Evolutionary conservation across 2,113 vertebrate genomes (phyloP).

Genomic region (Butorides virescens): DNA sequence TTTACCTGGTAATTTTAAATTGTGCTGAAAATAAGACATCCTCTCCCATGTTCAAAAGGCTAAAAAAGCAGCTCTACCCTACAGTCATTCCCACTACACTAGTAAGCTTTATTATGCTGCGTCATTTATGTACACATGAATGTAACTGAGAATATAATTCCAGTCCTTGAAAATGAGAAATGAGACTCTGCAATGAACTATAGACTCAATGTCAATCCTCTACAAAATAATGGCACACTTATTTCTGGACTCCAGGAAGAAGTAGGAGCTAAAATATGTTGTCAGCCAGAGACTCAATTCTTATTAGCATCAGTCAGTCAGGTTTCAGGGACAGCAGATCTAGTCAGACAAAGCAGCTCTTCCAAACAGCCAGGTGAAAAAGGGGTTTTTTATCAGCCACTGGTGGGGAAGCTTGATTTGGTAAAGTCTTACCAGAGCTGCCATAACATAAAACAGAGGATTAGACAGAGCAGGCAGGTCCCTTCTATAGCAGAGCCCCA

Average conservation of each 20-base stretch:
- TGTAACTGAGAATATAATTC: neutral
- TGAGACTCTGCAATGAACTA: neutral
- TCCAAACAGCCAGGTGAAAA: no score
- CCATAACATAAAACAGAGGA: fast-evolving
- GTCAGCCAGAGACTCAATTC: neutral
- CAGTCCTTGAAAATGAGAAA: neutral
- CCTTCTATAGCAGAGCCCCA: neutral
- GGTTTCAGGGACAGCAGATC: neutral
- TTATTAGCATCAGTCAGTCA: neutral
- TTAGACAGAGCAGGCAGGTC: neutral
- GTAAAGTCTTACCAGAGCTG: neutral
- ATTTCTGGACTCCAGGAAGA: neutral
- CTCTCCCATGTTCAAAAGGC: neutral
- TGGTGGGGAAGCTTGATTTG: no score
- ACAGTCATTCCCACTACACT: neutral
- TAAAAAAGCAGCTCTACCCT: neutral
- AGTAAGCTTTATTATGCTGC: neutral
- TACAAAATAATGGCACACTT: neutral
- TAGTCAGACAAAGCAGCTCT: neutral
- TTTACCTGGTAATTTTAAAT: neutral
- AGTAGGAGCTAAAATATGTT: neutral
- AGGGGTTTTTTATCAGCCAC: neutral
- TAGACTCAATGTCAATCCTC: neutral
- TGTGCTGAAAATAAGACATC: neutral
- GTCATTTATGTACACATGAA: neutral